Evolutionary conservation across 2,113 vertebrate species (phyloP), one percentile per base, ranked within the genome.

Genomic region (Python bivittatus): DNA sequence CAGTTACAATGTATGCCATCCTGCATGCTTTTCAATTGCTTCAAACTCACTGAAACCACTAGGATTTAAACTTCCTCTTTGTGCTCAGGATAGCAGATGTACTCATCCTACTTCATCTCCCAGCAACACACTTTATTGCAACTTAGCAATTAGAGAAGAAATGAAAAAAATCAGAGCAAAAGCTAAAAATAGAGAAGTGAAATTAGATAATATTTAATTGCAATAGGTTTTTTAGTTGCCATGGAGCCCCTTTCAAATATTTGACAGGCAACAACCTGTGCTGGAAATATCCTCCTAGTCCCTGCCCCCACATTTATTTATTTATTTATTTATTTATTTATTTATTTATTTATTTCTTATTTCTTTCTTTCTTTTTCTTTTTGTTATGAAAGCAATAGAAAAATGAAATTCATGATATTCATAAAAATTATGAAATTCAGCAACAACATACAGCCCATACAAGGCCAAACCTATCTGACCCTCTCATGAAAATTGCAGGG

Each of bases 151-250:
- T 92, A 92, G n/a, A 22, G n/a, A 89, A 92, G 87, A 48, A 86
- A n/a, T 54, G 84, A 42, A 54, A 48, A 48, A 86, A 89, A 84
- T 89, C 56, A 54, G 87, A 89, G 89, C 72, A 25, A 23, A 72
- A 92, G 91, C 91, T 92, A 92, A 92, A 92, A 89, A 92, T 92
- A 92, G 27, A 84, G 72, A 64, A 92, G 56, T 64, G 72, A 88
- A 89, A 92, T 89, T 92, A 89, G 87, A n/a, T 56, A 88, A 89
- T 84, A 92, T 92, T 89, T 92, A 92, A 92, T 92, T 92, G 87
- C 91, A 92, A 52, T 85, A 48, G 58, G 38, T 53, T 89, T 61
- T 85, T 88, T 42, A n/a, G 91, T 92, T 92, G 91, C 87, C 56
- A 92, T 92, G 91, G 91, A 54, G 72, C 87, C 48, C 44, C 89